phyloP scores from a whole-genome alignment of 2,888 invertebrate species.

The Morpho helenor region DNA sequence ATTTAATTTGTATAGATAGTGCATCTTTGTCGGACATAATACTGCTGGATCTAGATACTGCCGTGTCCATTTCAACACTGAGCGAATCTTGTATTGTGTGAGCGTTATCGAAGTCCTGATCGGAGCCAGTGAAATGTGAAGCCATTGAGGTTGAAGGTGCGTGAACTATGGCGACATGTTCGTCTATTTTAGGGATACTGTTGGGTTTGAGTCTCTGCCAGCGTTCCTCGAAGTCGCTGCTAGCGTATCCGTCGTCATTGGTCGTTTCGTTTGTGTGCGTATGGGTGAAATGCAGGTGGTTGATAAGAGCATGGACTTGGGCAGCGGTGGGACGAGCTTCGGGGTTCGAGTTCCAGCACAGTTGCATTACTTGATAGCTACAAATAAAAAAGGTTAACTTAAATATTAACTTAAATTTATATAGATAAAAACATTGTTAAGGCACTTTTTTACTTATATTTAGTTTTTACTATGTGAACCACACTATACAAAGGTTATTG shows the following conservation, averaged over 20 bases:
- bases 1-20: conserved; percentile 60
- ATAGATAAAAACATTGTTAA: no score
- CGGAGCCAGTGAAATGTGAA: conserved; percentile 54
- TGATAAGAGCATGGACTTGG: conserved; percentile 64
- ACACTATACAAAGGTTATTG: no score
- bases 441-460: no score
- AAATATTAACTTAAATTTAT: no score
- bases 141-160: conserved; percentile 57
- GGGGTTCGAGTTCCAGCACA: conserved; percentile 80
- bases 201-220: conserved; percentile 87
- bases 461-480: no score
- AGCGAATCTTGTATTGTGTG: conserved; percentile 51
- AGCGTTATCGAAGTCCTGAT: conserved; percentile 47
- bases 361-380: conserved; percentile 86
- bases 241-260: conserved; percentile 43
- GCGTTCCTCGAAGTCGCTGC: conserved; percentile 83
- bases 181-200: conserved; percentile 77
- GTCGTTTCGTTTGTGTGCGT: conserved; percentile 33
- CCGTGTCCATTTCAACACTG: conserved; percentile 56
- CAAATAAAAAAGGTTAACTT: conserved; percentile 2
- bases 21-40: conserved; percentile 67
- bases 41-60: conserved; percentile 63
- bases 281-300: conserved; percentile 60
- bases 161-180: conserved; percentile 68
- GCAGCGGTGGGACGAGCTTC: conserved; percentile 50